Base-by-base conservation (phyloP, 2,888 invertebrate species). In the Empis stercorea region DNA sequence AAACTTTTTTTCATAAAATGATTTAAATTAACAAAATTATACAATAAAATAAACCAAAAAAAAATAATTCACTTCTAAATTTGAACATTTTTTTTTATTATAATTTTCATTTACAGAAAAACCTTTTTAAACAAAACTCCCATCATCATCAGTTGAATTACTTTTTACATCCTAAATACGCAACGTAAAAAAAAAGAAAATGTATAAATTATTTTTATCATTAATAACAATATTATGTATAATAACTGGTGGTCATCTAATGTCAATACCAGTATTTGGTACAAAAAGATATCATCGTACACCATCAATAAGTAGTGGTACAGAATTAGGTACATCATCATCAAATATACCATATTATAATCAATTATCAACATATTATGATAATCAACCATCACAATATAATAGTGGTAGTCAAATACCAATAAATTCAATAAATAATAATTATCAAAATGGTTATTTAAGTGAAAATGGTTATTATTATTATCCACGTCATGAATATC, bases 251-350 rank as follows among this genome's bases (percentile, higher is more conserved):
- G 40, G 40, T 9, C 27, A 40, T 23, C 10, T 23, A 40, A 14
- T 40, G 14, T 40, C 40, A 27, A 56, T 56, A 49, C 54, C 56
- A 30, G 51, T 54, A 9, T 56, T 56, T 43, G 57, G 57, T 16
- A 53, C 54, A 41, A 57, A 57, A 52, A 40, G 56, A 27, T 56
- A 55, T 44, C 54, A 55, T 40, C 51, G 54, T 10, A 52, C 55
- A n/a, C 17, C 48, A 4, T 39, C 46, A n/a, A 43, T 47, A 30
- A 34, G 42, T 14, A n/a, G n/a, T n/a, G n/a, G n/a, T n/a, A 42
- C 48, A 16, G 45, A 39, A 43, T 48, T 51, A 43, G 48, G 50
- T 48, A 46, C 53, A 20, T 34, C 44, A 30, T 43, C 48, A 20
- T 17, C 44, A 10, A 47, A 44, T 37, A 32, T 36, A 14, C 48